Evolutionary conservation across 1,140 invertebrate genomes (phyloP), one percentile per base, ranked within the genome.

Genomic region (Melitaea cinxia): DNA sequence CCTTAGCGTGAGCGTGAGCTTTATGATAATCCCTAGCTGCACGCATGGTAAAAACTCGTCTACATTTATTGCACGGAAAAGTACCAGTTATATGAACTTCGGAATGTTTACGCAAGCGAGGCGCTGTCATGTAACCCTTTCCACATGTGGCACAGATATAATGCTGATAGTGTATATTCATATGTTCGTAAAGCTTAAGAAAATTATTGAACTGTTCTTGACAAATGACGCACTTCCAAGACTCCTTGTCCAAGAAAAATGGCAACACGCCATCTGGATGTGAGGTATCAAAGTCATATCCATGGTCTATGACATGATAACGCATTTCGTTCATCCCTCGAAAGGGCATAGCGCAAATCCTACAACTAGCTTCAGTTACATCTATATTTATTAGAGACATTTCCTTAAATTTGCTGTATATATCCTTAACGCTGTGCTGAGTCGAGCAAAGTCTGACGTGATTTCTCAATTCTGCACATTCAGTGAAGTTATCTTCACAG

Each of bases 81-180:
- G 78, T 77, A 2, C 88, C 88, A 23, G 72, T 79, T 14, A 88
- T 72, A 15, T 89, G 86, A 0, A 85, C 80, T 63, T 90, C 88
- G 0, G 82, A 82, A 65, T 90, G 88, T 52, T 89, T 88, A 14
- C 90, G 84, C 28, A 91, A 70, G 15, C 85, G 66, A 0, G 82
- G 77, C 14, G 82, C 84, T 0, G 86, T 89, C 73, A 91, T 86
- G 23, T 89, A 92, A 0, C 89, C 91, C 60, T 91, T 92, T 0
- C 87, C 88, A 57, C 92, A 92, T 3, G 85, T 88, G 0, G 90
- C 82, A 56, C 92, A 92, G 35, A 90, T 88, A 26, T 91, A 89
- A 62, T 91, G 82, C 30, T 90, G 88, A 47, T 91, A 91, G 47
- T 91, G 86, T 4, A 82, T 72, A 60, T 92, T 92, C 77, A 91